These are phyloP conservation scores for Drosophila longiperda DNA, from an alignment of 2,888 invertebrate species.

Conservation along the genomic window DNA sequence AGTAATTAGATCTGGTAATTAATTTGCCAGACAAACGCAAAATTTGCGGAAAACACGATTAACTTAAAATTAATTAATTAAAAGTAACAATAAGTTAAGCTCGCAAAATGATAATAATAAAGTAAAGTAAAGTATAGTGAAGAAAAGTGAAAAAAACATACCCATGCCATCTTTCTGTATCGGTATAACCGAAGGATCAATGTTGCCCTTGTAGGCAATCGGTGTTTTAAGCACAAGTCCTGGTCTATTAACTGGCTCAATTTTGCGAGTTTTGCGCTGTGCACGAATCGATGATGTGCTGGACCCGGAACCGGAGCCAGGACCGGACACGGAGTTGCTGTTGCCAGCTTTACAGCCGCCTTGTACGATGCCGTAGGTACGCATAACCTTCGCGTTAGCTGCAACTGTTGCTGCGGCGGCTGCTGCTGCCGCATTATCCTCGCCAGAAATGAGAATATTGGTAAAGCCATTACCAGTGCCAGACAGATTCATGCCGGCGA, in stretches of 20 bases:
- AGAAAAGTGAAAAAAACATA: conserved; percentile 86
- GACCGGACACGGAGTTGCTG: conserved; percentile 24
- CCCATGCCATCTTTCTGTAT: conserved; percentile 95
- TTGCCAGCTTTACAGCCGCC: conserved; percentile 48
- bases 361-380: conserved; percentile 50
- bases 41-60: not conserved
- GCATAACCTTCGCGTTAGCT: conserved; percentile 26
- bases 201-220: conserved; percentile 91
- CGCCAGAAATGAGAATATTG: conserved; percentile 55
- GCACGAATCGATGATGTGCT: conserved; percentile 66
- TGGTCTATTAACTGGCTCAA: conserved; percentile 90
- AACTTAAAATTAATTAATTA: not conserved
- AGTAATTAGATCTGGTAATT: not conserved
- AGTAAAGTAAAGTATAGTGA: conserved; percentile 33
- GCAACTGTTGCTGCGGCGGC: conserved; percentile 15
- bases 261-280: conserved; percentile 86
- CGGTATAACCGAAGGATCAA: conserved; percentile 94
- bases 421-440: conserved; percentile 36
- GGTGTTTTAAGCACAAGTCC: conserved; percentile 91
- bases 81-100: conserved; percentile 18
- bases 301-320: conserved; percentile 6
- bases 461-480: conserved; percentile 51
- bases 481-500: conserved; percentile 18
- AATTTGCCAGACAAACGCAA: not conserved
- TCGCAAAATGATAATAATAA: conserved; percentile 17